Conservation (phyloP, 2,888 invertebrate genomes). For the Bhutanitis thaidina region DNA sequence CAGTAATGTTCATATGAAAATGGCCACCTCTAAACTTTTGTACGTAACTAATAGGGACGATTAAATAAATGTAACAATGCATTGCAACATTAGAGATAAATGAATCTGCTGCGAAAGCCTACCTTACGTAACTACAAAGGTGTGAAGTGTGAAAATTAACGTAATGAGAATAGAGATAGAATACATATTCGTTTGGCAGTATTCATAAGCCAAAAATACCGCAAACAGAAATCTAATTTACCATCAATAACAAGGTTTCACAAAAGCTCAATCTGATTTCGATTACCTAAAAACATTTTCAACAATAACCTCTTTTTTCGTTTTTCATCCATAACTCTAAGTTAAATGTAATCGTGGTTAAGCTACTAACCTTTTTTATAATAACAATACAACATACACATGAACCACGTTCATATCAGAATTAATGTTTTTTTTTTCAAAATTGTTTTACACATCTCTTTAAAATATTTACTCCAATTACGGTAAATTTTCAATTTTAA, state of each 20-base stretch:
- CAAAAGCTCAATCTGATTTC: conserved; percentile 75
- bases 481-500: conserved; percentile 66
- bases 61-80: conserved; percentile 68
- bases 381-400: conserved; percentile 75
- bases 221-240: conserved; percentile 46
- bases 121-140: conserved; percentile 48
- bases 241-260: conserved; percentile 66
- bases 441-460: conserved; percentile 42
- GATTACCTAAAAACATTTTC: conserved; percentile 77
- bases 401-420: conserved; percentile 63
- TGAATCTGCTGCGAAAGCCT: conserved; percentile 56
- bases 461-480: conserved; percentile 46
- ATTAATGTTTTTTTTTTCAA: conserved; percentile 26
- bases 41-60: conserved; percentile 74
- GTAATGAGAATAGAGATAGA: conserved; percentile 25
- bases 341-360: conserved; percentile 70
- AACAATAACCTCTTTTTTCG: conserved; percentile 73
- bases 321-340: conserved; percentile 67
- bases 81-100: conserved; percentile 51
- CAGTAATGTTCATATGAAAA: conserved; percentile 65
- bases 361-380: conserved; percentile 69
- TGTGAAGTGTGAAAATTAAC: conserved; percentile 30
- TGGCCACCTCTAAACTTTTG: conserved; percentile 76
- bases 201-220: conserved; percentile 31
- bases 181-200: conserved; percentile 24